Conservation (phyloP, 2,113 vertebrate species). For the Copsychus sechellarum region DNA sequence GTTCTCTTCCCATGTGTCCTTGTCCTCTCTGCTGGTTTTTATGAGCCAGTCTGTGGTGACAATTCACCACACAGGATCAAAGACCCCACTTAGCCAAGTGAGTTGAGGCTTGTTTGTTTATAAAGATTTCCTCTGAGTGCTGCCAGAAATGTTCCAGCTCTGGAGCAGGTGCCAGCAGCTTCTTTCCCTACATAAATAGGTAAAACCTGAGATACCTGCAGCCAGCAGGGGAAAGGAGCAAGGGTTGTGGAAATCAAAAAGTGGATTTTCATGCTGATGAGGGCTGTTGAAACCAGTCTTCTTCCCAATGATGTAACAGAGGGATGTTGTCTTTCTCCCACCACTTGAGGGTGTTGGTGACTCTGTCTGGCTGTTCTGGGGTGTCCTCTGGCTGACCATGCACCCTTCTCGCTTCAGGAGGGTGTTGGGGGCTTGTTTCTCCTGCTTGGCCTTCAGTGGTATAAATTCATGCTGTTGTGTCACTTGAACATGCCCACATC, state of each 20-base stretch:
- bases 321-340: neutral
- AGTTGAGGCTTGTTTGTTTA: neutral
- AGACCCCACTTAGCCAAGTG: neutral
- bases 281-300: neutral
- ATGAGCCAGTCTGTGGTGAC: neutral
- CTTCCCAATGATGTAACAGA: neutral
- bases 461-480: neutral
- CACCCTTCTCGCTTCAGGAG: neutral
- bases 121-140: neutral
- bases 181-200: neutral
- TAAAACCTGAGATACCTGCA: neutral
- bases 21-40: neutral
- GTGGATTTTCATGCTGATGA: neutral
- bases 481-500: neutral
- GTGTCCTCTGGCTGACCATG: neutral
- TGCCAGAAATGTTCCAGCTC: neutral
- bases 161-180: neutral
- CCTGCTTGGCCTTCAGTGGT: neutral
- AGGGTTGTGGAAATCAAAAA: neutral
- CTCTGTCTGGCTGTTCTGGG: neutral
- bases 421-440: neutral
- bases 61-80: neutral
- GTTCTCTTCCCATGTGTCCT: neutral
- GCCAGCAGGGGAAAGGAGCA: neutral
- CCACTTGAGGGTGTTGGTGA: neutral